These are phyloP conservation scores for Archips xylosteana DNA, from an alignment of 2,888 invertebrate species.

Conservation along the genomic window DNA sequence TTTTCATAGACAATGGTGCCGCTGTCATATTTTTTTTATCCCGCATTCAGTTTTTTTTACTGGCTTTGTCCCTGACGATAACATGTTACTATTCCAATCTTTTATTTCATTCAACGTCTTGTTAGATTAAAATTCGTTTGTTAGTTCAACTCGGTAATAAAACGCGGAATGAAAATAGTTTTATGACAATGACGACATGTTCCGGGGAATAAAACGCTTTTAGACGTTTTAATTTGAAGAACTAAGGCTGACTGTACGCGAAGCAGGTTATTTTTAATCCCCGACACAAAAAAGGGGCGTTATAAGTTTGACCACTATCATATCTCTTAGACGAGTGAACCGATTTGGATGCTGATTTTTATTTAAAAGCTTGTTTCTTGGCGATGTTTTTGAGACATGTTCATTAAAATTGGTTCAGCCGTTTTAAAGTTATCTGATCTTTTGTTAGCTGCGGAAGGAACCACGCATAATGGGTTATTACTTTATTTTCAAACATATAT, in stretches of 20 bases:
- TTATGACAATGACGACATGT: conserved; percentile 37
- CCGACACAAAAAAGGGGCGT: too few species aligned
- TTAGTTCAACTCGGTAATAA: conserved; percentile 21
- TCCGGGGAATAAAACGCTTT: conserved; percentile 30
- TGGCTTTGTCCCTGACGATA: background rate
- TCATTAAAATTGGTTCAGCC: too few species aligned
- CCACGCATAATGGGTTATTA: too few species aligned
- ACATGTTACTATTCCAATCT: conserved; percentile 18
- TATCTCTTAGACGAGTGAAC: too few species aligned
- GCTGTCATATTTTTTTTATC: background rate
- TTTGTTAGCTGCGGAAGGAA: too few species aligned
- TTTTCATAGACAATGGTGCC: background rate
- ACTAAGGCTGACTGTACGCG: conserved; percentile 10
- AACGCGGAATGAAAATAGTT: conserved; percentile 35
- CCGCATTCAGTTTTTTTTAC: background rate
- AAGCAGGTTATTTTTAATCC: background rate
- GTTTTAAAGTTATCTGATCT: too few species aligned
- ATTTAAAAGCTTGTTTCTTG: too few species aligned
- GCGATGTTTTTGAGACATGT: too few species aligned
- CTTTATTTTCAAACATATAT: too few species aligned
- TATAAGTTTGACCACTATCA: too few species aligned
- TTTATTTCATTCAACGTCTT: conserved; percentile 29
- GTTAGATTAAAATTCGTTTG: conserved; percentile 31
- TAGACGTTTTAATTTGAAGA: conserved; percentile 27
- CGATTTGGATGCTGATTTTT: too few species aligned